Evolutionary conservation across 2,888 invertebrate species (phyloP).

Genomic region (Tachina fera): DNA sequence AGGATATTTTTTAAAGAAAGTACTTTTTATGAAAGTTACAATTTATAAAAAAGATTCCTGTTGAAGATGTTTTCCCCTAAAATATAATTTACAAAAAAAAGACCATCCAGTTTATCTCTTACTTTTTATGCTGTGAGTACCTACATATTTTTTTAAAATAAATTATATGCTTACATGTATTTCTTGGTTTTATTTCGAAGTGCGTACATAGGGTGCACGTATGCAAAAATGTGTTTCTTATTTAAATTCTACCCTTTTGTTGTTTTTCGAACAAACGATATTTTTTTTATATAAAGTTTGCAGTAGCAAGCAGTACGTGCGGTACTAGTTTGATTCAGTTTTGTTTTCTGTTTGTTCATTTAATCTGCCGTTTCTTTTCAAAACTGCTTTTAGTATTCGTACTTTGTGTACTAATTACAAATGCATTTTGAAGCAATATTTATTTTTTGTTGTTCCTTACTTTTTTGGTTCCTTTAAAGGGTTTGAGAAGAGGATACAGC

Average conservation of each 20-base stretch:
- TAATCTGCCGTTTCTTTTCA: not conserved
- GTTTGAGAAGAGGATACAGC: too few species aligned
- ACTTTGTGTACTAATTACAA: conserved; percentile 3
- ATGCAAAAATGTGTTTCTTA: not conserved
- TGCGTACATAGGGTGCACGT: not conserved
- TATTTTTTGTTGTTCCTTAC: not conserved
- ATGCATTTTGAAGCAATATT: conserved; percentile 9
- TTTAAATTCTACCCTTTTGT: not conserved
- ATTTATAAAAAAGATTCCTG: too few species aligned
- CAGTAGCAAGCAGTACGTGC: not conserved
- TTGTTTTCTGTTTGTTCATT: not conserved
- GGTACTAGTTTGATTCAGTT: not conserved
- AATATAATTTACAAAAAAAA: too few species aligned
- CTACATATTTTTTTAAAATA: too few species aligned
- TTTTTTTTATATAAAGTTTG: not conserved
- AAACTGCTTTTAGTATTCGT: conserved; percentile 1
- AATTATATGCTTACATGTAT: too few species aligned
- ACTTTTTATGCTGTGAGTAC: too few species aligned
- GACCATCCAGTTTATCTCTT: too few species aligned
- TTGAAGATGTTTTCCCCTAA: too few species aligned
- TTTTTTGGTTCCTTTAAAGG: not conserved
- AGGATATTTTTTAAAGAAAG: too few species aligned
- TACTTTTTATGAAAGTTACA: too few species aligned
- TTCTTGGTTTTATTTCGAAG: too few species aligned
- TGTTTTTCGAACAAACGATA: not conserved